Percentiles rank a stretch among this genome's conserved stretches.
Evolutionary conservation across 2,113 vertebrate species (phyloP).

Genomic region (Vimba vimba): DNA sequence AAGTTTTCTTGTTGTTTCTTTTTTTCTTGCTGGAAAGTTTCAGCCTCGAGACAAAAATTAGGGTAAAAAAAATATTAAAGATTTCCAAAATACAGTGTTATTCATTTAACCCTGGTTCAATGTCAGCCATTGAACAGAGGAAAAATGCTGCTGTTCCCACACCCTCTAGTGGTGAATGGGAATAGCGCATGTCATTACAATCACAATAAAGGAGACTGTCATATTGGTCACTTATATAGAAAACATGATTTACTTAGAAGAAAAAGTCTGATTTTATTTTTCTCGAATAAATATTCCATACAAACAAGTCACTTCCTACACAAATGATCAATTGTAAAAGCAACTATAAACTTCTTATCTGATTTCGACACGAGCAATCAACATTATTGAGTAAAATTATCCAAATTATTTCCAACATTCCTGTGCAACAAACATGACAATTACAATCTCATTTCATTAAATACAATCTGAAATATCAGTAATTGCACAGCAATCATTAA

Average conservation of each 20-base stretch:
- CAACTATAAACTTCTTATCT: not conserved
- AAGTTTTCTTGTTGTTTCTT: not conserved
- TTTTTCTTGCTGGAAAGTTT: no score
- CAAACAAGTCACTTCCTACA: not conserved
- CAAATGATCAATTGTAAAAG: not conserved
- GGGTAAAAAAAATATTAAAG: no score
- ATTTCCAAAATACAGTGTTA: not conserved
- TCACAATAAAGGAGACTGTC: not conserved
- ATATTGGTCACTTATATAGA: not conserved
- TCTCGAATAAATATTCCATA: not conserved
- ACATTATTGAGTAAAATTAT: not conserved
- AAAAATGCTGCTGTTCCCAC: not conserved
- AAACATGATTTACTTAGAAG: not conserved
- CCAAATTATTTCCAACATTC: not conserved
- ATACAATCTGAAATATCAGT: not conserved
- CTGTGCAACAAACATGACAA: not conserved
- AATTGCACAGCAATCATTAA: slow-evolving; percentile 3
- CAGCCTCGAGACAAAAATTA: no score
- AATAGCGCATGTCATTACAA: not conserved
- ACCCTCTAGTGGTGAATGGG: not conserved
- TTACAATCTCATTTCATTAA: not conserved
- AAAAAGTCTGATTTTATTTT: not conserved
- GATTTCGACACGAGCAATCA: not conserved
- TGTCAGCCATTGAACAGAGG: not conserved
- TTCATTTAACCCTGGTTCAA: not conserved